Percentiles rank a stretch among this genome's conserved stretches.
Evolutionary conservation across 1,140 invertebrate species (phyloP).

Genomic region (Oedothorax gibbosus): DNA sequence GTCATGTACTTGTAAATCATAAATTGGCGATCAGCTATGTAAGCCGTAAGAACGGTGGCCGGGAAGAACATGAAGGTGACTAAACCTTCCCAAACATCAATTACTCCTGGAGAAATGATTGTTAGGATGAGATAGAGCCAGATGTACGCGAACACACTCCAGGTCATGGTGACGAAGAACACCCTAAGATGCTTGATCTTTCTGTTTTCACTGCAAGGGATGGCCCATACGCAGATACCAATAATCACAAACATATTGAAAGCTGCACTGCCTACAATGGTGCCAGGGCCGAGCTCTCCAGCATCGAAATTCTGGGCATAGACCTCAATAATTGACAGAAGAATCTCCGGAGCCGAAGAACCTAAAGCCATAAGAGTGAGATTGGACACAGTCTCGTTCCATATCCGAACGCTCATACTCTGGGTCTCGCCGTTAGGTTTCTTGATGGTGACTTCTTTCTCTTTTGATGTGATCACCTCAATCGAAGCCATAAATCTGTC

Average conservation of each 20-base stretch:
- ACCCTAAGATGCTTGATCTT: slow-evolving; percentile 94
- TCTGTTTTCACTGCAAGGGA: slow-evolving; percentile 46
- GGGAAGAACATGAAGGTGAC: slow-evolving; percentile 97
- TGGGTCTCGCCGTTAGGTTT: slow-evolving; percentile 84
- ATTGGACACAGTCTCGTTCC: slow-evolving; percentile 99
- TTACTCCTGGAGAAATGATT: slow-evolving; percentile 82
- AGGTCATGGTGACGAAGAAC: slow-evolving; percentile 97
- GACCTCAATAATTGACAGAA: slow-evolving; percentile 96
- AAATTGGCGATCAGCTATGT: slow-evolving; percentile 91
- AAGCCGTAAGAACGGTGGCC: slow-evolving; percentile 93
- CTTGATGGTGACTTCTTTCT: slow-evolving; percentile 86
- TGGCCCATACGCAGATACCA: slow-evolving; percentile 84
- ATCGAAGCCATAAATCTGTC: slow-evolving; percentile 99
- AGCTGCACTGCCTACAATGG: slow-evolving; percentile 98
- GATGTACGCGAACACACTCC: slow-evolving; percentile 98
- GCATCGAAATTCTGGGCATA: slow-evolving; percentile 93
- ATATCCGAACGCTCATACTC: slow-evolving; percentile 81
- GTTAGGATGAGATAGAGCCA: slow-evolving; percentile 97
- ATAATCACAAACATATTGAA: slow-evolving; percentile 99
- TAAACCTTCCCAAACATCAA: slow-evolving; percentile 76
- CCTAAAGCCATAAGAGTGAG: slow-evolving; percentile 98
- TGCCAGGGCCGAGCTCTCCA: slow-evolving; percentile 95
- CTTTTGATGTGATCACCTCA: slow-evolving; percentile 98
- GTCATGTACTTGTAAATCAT: slow-evolving; percentile 89
- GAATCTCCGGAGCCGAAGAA: slow-evolving; percentile 97